Evolutionary conservation across 2,888 invertebrate species (phyloP).

Genomic region (Torymus texanus): DNA sequence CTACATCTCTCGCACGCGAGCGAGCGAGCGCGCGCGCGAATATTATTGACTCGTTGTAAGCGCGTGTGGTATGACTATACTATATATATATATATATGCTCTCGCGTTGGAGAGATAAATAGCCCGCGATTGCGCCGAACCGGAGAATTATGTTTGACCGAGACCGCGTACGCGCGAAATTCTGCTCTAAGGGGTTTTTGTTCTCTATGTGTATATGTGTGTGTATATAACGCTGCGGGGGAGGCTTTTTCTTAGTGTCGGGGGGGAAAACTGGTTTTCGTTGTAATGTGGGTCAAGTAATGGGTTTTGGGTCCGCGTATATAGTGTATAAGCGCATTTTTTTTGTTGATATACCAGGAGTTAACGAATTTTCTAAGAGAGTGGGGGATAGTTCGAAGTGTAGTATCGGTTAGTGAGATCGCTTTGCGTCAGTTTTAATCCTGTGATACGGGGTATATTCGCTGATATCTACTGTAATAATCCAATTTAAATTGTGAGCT

Average conservation of each 20-base stretch:
- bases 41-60: constrained; percentile 67
- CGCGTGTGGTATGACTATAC: constrained; percentile 7
- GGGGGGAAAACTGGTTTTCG: too few species aligned
- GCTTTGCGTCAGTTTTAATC: constrained; percentile 31
- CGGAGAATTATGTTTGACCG: constrained; percentile 64
- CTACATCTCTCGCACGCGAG: constrained; percentile 53
- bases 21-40: constrained; percentile 56
- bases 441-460: constrained; percentile 4
- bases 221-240: constrained; percentile 32
- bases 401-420: constrained; percentile 23
- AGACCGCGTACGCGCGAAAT: constrained; percentile 49
- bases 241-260: constrained; percentile 2
- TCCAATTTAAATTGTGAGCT: neutral
- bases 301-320: too few species aligned
- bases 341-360: too few species aligned
- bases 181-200: constrained; percentile 3
- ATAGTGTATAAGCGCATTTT: too few species aligned
- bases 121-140: constrained; percentile 61
- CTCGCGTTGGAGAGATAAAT: constrained; percentile 59
- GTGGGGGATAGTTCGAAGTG: neutral
- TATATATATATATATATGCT: neutral
- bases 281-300: too few species aligned
- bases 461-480: constrained; percentile 3
- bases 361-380: too few species aligned
- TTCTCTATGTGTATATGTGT: neutral